phyloP scores from a whole-genome alignment of 92 coral and sea anemone genomes.

The Diadumene lineata region DNA sequence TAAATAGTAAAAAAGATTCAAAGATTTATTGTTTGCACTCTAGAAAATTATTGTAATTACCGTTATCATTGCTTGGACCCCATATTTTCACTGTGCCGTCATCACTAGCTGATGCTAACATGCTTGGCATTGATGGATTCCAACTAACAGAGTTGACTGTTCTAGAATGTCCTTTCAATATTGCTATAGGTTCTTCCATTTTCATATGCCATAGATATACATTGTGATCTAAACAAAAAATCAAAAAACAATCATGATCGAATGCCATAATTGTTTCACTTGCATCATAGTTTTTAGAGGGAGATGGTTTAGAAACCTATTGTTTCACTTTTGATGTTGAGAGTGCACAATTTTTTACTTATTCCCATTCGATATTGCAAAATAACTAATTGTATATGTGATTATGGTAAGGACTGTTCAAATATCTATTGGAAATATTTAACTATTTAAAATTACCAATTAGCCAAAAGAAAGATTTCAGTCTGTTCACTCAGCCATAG shows the following conservation, averaged over 20 bases:
- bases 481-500: no score
- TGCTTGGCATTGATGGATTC: constrained; percentile 90
- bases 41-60: not conserved
- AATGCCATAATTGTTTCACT: no score
- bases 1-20: not conserved
- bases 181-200: constrained; percentile 86
- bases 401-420: no score
- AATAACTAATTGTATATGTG: no score
- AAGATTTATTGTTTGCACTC: not conserved
- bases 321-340: no score
- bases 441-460: no score
- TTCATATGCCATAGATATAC: constrained; percentile 92
- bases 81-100: constrained; percentile 98
- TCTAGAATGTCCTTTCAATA: constrained; percentile 91
- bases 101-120: constrained; percentile 98
- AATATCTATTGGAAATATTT: no score
- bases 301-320: no score
- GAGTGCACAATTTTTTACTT: no score
- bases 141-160: constrained; percentile 96
- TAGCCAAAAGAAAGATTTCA: no score
- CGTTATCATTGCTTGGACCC: constrained; percentile 65
- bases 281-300: no score
- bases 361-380: no score
- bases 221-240: constrained; percentile 75
- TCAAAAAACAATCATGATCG: not conserved